These are phyloP conservation scores for Diabrotica undecimpunctata DNA, from an alignment of 1,140 invertebrate genomes.

Conservation along the genomic window DNA sequence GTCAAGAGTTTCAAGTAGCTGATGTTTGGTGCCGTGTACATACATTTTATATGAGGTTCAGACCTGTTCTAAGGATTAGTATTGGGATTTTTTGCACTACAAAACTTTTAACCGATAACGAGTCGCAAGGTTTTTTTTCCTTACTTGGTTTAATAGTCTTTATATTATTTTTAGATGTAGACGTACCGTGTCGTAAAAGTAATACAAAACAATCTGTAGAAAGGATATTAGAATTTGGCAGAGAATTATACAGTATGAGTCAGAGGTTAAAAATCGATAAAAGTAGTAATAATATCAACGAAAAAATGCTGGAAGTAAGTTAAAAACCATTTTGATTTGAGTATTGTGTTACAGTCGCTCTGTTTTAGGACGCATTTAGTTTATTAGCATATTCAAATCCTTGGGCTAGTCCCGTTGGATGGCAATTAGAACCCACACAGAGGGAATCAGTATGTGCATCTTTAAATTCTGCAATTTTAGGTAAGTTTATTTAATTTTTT, in stretches of 20 bases:
- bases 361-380: constrained; percentile 89
- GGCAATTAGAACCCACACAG: constrained; percentile 88
- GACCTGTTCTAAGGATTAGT: no score
- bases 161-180: constrained; percentile 47
- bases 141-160: no score
- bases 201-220: constrained; percentile 76
- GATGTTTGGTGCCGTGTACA: no score
- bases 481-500: constrained; percentile 54
- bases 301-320: constrained; percentile 85
- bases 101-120: no score
- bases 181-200: constrained; percentile 59
- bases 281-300: constrained; percentile 81
- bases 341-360: not conserved
- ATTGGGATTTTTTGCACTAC: no score
- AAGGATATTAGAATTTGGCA: constrained; percentile 90
- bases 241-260: constrained; percentile 88
- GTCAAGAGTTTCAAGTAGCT: no score
- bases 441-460: constrained; percentile 91
- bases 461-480: constrained; percentile 95
- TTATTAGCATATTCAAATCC: constrained; percentile 96
- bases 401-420: constrained; percentile 92
- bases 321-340: constrained; percentile 10
- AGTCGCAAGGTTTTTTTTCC: no score
- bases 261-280: constrained; percentile 77
- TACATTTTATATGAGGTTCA: no score